Base-by-base conservation (phyloP, 2,888 invertebrate genomes). In the Chloroclysta siterata region DNA sequence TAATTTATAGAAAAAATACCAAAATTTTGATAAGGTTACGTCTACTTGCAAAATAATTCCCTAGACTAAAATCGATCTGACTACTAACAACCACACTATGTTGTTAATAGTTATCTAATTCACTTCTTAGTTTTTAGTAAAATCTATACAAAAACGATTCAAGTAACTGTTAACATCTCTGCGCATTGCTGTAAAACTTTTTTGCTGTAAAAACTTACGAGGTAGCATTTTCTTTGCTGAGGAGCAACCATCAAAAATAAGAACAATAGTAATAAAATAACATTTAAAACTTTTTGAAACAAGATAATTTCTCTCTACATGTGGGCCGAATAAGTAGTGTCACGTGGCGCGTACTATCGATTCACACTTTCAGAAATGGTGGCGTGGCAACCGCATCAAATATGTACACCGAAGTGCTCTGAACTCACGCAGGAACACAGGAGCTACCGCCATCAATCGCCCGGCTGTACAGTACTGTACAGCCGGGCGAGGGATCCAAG, bases 381-480 rank as follows among this genome's bases (percentile, higher is more conserved):
- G 65, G 71, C 72, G 65, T 72, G 72, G 69, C 74, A 76, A 68
- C 69, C 72, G 75, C 82, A 87, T 87, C 79, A 83, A 87, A 87
- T 87, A 88, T 87, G 87, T 84, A 88, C 83, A 76, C 76, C 75
- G 70, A 71, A 73, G 72, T 75, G 75, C 81, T 78, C 76, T 75
- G 72, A 75, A 73, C 77, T 75, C 76, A 76, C 76, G 73, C 73
- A 69, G 65, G 61, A 65, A 53, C 60, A 71, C 59, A 71, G 72
- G 69, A 79, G 79, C 81, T 63, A 82, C 82, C 83, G 78, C 74
- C 81, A 84, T 85, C 83, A 84, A 83, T 84, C 77, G 75, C 76
- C 56, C 48, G 44, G 39, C 33, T 29, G 55, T 41, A 55, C 36
- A 22, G 22, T 3, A 33, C 33, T 50, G 6, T 53, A 42, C 61